phyloP scores from a whole-genome alignment of 2,797 vertebrate species.

The Melanogrammus aeglefinus region DNA sequence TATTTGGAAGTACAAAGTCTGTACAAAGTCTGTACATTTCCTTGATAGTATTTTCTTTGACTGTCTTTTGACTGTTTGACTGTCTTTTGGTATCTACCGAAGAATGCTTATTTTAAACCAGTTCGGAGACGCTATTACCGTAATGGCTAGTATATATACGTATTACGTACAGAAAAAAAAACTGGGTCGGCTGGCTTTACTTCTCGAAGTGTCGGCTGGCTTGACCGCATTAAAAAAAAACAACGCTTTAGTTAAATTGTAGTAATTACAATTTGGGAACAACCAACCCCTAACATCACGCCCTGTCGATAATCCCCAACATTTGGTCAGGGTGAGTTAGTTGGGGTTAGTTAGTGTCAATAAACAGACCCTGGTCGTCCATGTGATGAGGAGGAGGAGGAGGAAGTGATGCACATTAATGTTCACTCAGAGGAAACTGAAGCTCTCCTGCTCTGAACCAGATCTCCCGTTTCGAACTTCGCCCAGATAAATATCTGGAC shows the following conservation, averaged over 20 bases:
- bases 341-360: background rate
- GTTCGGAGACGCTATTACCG: no score
- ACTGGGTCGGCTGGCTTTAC: no score
- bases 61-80: no score
- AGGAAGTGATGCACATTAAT: constrained; percentile 1
- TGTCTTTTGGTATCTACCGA: no score
- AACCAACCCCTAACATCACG: background rate
- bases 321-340: background rate
- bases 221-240: background rate
- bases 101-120: no score
- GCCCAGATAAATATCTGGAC: background rate
- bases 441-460: background rate
- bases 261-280: background rate
- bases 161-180: no score
- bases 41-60: no score
- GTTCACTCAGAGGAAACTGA: background rate
- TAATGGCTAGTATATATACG: no score
- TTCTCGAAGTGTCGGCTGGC: no score
- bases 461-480: background rate
- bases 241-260: background rate
- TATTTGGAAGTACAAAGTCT: no score
- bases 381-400: background rate
- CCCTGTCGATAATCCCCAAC: background rate
- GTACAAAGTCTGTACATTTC: no score
- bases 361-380: no score